Conservation (phyloP, 2,888 invertebrate genomes). For the Lagria hirta region DNA sequence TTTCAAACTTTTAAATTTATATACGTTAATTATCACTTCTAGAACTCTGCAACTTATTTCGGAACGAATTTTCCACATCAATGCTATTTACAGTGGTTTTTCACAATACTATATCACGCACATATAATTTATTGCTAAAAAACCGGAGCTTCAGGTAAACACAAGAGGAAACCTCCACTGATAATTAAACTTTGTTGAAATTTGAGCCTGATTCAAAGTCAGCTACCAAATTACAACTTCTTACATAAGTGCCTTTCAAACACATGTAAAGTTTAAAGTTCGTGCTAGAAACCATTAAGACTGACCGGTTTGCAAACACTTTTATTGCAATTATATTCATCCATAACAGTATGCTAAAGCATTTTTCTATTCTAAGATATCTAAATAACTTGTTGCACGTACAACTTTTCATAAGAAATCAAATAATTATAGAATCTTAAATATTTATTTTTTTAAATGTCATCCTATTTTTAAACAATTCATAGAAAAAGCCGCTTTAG, state of each 20-base stretch:
- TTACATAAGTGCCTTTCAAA: constrained; percentile 15
- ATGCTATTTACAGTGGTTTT: constrained; percentile 23
- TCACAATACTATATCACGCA: constrained; percentile 15
- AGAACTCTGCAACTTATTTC: constrained; percentile 27
- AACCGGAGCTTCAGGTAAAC: constrained; percentile 16
- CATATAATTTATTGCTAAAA: constrained; percentile 13
- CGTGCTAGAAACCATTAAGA: too few species aligned
- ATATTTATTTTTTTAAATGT: too few species aligned
- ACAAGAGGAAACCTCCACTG: constrained; percentile 12
- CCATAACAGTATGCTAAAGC: too few species aligned
- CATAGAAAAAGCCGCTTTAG: too few species aligned
- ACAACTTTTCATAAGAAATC: too few species aligned
- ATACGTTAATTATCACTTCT: constrained; percentile 29
- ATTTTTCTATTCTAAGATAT: too few species aligned
- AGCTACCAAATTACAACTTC: constrained; percentile 12
- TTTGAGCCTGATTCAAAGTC: constrained; percentile 11
- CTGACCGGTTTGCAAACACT: too few species aligned
- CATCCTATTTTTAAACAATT: too few species aligned
- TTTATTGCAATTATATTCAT: too few species aligned
- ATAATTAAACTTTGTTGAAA: constrained; percentile 14
- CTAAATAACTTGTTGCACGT: too few species aligned
- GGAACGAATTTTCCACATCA: constrained; percentile 26
- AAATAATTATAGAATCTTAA: too few species aligned
- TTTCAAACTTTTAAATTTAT: constrained; percentile 30
- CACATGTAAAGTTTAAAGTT: constrained; percentile 13